Base-by-base conservation (phyloP, 2,888 invertebrate genomes). In the Leptinotarsa peninsularis region DNA sequence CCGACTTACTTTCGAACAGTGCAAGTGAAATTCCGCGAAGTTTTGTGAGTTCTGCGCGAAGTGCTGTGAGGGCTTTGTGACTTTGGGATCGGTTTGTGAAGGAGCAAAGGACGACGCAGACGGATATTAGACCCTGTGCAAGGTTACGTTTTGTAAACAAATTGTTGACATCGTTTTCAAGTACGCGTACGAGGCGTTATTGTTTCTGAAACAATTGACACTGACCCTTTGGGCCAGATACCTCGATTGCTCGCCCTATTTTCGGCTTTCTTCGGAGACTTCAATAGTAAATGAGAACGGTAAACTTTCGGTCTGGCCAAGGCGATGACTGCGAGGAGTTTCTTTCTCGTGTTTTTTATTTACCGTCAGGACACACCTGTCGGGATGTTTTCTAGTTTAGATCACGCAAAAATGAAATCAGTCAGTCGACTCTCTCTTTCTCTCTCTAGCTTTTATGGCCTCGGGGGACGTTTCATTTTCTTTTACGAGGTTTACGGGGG, bases 351-450 rank as follows among this genome's bases (percentile, higher is more conserved):
- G 33, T 43, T 43, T 33, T 33, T 33, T 27, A 14, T 27, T 10
- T 33, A 2, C 15, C 27, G 5, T 13, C 14, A 5, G 7, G 63
- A 33, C 63, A 63, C n/a, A 5, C 33, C 23, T 63, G 63, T 63
- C 33, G 15, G 43, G 15, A 63, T 63, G 33, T 63, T 63, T 63
- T 63, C 33, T 43, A 33, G 15, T 63, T 63, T 63, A 27, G 63
- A 63, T 63, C 63, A 63, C 63, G 33, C 63, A 63, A 63, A 63
- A 63, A 63, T 63, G 63, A 63, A 63, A 63, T 63, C 63, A 63
- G 63, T 63, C 63, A 33, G 10, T 63, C 27, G n/a, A 63, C 63
- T 63, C 63, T 63, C 63, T 63, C 63, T 63, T 15, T 63, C 15
- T 15, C 63, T 63, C n/a, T 63, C 33, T 17, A 10, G 58, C 58